Evolutionary conservation across 2,797 vertebrate species (phyloP).

Genomic region (Gobio occitaniae): DNA sequence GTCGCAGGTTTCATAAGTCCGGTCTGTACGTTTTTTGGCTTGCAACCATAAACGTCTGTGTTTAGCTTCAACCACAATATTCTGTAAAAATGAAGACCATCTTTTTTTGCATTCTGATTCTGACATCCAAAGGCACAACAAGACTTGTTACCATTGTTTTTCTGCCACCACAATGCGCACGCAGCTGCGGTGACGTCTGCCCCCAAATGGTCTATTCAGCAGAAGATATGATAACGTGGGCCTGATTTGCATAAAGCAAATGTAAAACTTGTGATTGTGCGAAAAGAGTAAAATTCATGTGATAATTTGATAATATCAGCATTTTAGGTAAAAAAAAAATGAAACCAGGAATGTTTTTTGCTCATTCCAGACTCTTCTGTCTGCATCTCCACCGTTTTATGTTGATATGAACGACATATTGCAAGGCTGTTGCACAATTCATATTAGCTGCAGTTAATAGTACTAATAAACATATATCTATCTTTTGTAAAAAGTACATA

Average conservation of each 20-base stretch:
- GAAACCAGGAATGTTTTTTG: background rate
- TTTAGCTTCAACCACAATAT: too few species aligned
- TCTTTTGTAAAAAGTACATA: background rate
- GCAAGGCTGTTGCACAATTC: background rate
- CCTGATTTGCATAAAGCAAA: constrained; percentile 57
- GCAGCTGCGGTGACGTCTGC: background rate
- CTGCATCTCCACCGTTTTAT: background rate
- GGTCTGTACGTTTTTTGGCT: background rate
- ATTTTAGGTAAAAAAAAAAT: background rate
- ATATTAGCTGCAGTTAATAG: background rate
- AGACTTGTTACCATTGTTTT: background rate
- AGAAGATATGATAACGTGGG: background rate
- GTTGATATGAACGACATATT: background rate
- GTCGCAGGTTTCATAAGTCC: background rate
- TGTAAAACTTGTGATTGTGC: constrained; percentile 23
- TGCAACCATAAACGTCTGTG: too few species aligned
- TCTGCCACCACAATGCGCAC: background rate
- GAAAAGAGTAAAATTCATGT: background rate
- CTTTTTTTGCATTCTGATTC: background rate
- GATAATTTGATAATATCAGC: background rate
- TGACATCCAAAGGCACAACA: background rate
- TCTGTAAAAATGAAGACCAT: background rate
- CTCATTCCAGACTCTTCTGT: background rate
- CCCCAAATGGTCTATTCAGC: background rate
- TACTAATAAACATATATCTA: background rate